These are phyloP conservation scores for Cheilosia vernalis DNA, from an alignment of 2,888 invertebrate genomes.

Conservation along the genomic window DNA sequence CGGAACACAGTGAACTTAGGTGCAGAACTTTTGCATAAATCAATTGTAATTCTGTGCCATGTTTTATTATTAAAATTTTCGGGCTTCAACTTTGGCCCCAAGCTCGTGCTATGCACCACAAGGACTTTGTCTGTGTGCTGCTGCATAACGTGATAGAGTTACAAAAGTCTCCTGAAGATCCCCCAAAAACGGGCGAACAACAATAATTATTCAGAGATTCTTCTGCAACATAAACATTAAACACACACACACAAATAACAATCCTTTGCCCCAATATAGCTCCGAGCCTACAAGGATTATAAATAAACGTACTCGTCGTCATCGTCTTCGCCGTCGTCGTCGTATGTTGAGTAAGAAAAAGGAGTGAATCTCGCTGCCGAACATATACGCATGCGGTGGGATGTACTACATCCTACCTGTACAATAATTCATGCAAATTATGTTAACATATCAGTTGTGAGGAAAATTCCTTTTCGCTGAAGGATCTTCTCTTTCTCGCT, in stretches of 20 bases:
- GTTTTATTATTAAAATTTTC: constrained; percentile 75
- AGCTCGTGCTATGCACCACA: constrained; percentile 10
- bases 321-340: constrained; percentile 22
- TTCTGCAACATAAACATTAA: constrained; percentile 37
- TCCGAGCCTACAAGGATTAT: constrained; percentile 73
- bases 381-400: constrained; percentile 34
- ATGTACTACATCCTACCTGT: constrained; percentile 31
- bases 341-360: constrained; percentile 27
- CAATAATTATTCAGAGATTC: constrained; percentile 74
- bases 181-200: constrained; percentile 52
- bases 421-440: constrained; percentile 74
- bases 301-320: constrained; percentile 34
- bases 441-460: constrained; percentile 73
- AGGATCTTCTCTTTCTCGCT: constrained; percentile 50
- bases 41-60: constrained; percentile 75
- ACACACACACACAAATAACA: constrained; percentile 67
- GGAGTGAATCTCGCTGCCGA: constrained; percentile 18
- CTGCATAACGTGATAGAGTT: not conserved
- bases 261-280: constrained; percentile 69
- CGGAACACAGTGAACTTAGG: constrained; percentile 58
- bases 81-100: constrained; percentile 64
- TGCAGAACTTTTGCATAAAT: constrained; percentile 75
- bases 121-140: constrained; percentile 1
- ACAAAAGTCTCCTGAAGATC: constrained; percentile 22
- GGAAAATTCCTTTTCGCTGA: constrained; percentile 62